Evolutionary conservation across 2,797 vertebrate genomes (phyloP).

Genomic region (Pipistrellus kuhlii): DNA sequence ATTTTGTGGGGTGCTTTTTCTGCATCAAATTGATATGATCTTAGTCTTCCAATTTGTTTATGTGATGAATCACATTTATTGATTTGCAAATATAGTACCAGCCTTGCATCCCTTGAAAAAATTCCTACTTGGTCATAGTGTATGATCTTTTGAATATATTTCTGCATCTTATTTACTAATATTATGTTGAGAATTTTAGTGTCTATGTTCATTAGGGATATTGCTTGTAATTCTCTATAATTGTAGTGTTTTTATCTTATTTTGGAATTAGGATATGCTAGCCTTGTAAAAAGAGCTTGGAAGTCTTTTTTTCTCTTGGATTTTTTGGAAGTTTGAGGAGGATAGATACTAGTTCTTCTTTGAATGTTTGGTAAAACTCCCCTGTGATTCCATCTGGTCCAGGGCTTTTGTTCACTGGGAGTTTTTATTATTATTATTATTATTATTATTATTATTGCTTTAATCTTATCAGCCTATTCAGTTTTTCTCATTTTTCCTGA

Average conservation of each 20-base stretch:
- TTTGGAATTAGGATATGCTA: neutral
- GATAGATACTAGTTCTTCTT: neutral
- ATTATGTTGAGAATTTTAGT: neutral
- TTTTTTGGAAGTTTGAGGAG: neutral
- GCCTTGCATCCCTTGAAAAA: neutral
- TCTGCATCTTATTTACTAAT: neutral
- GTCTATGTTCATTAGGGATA: neutral
- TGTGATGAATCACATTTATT: neutral
- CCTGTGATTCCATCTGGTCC: neutral
- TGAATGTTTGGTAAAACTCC: neutral
- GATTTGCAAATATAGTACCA: neutral
- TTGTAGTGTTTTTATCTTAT: neutral
- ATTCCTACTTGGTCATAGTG: neutral
- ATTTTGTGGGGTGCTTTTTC: neutral
- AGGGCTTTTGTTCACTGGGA: neutral
- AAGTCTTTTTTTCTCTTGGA: neutral
- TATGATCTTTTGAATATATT: neutral
- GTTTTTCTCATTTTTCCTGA: neutral
- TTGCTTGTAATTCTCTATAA: neutral
- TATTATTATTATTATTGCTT: neutral
- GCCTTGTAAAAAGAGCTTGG: neutral
- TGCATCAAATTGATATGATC: neutral
- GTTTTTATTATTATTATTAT: neutral
- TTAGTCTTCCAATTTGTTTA: neutral
- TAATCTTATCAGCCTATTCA: neutral